These are phyloP conservation scores for Tetragnatha montana DNA, from an alignment of 2,888 invertebrate species.

Conservation along the genomic window DNA sequence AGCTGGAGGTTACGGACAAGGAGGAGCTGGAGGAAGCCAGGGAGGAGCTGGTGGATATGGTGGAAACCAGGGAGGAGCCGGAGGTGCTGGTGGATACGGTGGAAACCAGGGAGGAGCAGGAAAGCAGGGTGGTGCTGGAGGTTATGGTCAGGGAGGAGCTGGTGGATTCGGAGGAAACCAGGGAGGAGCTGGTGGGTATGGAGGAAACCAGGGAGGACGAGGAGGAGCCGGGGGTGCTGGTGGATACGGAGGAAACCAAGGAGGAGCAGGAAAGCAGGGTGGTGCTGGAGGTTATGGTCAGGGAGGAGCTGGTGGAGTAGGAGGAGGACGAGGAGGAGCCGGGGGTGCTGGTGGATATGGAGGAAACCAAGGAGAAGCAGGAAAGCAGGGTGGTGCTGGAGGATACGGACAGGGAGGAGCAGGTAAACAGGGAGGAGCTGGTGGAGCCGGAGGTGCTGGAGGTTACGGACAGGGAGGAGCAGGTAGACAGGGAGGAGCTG, in stretches of 20 bases:
- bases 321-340: slow-evolving; percentile 4
- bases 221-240: slow-evolving; percentile 18
- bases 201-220: slow-evolving; percentile 35
- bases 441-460: slow-evolving; percentile 2
- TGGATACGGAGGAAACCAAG: not conserved
- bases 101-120: slow-evolving; percentile 3
- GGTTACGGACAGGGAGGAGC: not conserved
- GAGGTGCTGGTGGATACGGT: slow-evolving; percentile 3
- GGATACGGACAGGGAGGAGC: slow-evolving; percentile 42
- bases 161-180: slow-evolving; percentile 11
- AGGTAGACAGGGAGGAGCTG: not conserved
- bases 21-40: not conserved
- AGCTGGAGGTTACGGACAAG: slow-evolving; percentile 11
- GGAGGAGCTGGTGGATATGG: not conserved
- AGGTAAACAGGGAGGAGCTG: slow-evolving; percentile 5
- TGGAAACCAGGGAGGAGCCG: not conserved
- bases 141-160: not conserved
- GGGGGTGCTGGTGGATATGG: slow-evolving; percentile 39
- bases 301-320: slow-evolving; percentile 20
- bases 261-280: not conserved
- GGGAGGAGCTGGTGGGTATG: slow-evolving; percentile 17
- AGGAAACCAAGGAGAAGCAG: slow-evolving; percentile 33
- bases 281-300: slow-evolving; percentile 33
- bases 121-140: slow-evolving; percentile 26
- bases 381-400: slow-evolving; percentile 36